Conservation (phyloP, 2,888 invertebrate species). For the Ischnura elegans region DNA sequence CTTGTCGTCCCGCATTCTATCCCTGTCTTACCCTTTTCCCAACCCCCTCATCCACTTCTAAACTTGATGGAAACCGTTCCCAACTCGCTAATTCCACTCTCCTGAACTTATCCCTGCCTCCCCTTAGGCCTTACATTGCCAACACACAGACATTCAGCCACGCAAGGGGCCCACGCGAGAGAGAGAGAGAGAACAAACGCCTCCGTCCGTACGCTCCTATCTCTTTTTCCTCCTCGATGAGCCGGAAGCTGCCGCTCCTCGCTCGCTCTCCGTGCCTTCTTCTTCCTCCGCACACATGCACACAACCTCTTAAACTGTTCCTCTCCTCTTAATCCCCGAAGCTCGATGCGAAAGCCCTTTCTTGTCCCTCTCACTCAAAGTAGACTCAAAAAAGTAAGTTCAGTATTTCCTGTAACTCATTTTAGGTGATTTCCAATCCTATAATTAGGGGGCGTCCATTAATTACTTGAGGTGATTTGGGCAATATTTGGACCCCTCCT, state of each 20-base stretch:
- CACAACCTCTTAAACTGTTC: not conserved
- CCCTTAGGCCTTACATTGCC: not conserved
- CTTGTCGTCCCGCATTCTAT: conserved; percentile 1
- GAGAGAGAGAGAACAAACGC: not conserved
- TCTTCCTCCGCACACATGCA: not conserved
- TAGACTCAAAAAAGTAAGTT: too few relatives aligned
- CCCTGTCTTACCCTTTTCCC: not conserved
- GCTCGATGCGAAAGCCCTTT: conserved; percentile 28
- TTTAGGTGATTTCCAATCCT: too few relatives aligned
- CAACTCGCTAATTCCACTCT: conserved; percentile 4
- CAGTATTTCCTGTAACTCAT: too few relatives aligned
- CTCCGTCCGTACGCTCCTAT: not conserved
- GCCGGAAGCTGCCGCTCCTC: not conserved
- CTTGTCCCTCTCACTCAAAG: not conserved
- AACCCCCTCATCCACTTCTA: not conserved
- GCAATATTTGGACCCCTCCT: too few relatives aligned
- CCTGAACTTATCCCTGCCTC: not conserved
- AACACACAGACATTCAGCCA: not conserved
- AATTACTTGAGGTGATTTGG: too few relatives aligned
- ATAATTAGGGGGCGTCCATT: too few relatives aligned
- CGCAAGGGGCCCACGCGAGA: not conserved
- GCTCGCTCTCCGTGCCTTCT: not conserved
- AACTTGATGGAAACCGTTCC: conserved; percentile 30
- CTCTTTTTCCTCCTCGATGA: conserved; percentile 37
- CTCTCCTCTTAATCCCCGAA: conserved; percentile 45